Base-by-base conservation (phyloP, 1,140 invertebrate species). In the Euura lappo region DNA sequence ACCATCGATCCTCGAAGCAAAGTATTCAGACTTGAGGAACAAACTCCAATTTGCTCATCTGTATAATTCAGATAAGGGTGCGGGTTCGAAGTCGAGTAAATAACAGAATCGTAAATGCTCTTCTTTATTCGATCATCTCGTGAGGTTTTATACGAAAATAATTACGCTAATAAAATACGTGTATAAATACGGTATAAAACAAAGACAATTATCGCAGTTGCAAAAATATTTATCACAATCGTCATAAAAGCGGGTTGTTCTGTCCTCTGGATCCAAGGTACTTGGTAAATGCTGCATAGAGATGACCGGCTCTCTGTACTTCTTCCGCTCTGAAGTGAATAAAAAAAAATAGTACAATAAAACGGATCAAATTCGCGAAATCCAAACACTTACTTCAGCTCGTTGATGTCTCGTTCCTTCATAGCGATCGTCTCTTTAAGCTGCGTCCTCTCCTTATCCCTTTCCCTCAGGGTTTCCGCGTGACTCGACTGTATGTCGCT, bases 251-350 rank as follows among this genome's bases (percentile, higher is more conserved):
- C 6, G 76, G 65, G 69, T 69, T 78, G 69, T 69, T 78, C 4
- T 78, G 79, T 45, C 75, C 78, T 8, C 83, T 80, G 2, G 84
- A 79, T 71, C 79, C 81, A 44, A 86, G 76, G 74, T 84, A 86
- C 70, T 86, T 86, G 13, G 75, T 85, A 42, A 86, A 82, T n/a
- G 85, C 85, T n/a, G 84, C 79, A 70, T 86, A 85, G 69, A 85
- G 78, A 51, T 82, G 80, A 70, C 80, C 79, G 6, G 81, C 83
- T 72, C 80, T 78, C 72, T 85, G 83, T n/a, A 84, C 81, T 76
- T 86, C 83, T 69, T 85, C 80, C 42, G 80, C 78, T 69, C 84
- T 85, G 70, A 13, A 78, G 78, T 76, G 45, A 71, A 45, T 70
- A 71, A 69, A 70, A 73, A 5, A 65, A n/a, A 46, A 42, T 42